Percentiles rank a stretch among this genome's conserved stretches.
phyloP scores from a whole-genome alignment of 2,797 vertebrate genomes.

The Myripristis murdjan region DNA sequence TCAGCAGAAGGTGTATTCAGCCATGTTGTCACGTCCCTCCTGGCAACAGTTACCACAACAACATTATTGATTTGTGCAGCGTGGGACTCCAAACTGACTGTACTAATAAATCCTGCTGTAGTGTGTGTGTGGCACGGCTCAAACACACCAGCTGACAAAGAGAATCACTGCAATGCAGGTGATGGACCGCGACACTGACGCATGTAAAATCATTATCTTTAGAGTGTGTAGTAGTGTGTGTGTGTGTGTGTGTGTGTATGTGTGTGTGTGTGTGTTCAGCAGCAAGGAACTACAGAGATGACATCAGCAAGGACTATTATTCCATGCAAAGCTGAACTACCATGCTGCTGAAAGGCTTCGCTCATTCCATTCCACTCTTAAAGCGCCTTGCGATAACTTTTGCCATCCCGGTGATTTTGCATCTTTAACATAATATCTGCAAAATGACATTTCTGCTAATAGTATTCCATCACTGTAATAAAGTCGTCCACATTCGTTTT shows the following conservation, averaged over 20 bases:
- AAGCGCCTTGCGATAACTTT: no score
- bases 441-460: no score
- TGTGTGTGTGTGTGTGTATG: not conserved
- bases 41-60: conserved; percentile 7
- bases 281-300: no score
- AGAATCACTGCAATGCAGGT: not conserved
- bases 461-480: no score
- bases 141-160: not conserved
- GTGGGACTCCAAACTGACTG: conserved; percentile 13
- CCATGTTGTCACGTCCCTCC: not conserved
- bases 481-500: no score
- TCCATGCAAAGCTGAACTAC: no score
- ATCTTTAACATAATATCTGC: no score
- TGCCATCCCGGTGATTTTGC: no score
- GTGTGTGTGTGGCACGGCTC: not conserved
- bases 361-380: no score
- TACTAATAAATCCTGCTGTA: conserved; percentile 19
- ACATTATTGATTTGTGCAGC: conserved; percentile 32
- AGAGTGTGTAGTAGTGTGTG: not conserved
- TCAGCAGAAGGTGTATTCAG: not conserved
- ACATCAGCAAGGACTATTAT: no score
- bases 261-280: not conserved
- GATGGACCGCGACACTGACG: conserved; percentile 37
- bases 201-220: conserved; percentile 17
- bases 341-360: no score